A percentile compares a stretch with the other conserved stretches of the same genome.
Evolutionary conservation across 2,113 vertebrate genomes (phyloP).

Genomic region (Otocyon megalotis): DNA sequence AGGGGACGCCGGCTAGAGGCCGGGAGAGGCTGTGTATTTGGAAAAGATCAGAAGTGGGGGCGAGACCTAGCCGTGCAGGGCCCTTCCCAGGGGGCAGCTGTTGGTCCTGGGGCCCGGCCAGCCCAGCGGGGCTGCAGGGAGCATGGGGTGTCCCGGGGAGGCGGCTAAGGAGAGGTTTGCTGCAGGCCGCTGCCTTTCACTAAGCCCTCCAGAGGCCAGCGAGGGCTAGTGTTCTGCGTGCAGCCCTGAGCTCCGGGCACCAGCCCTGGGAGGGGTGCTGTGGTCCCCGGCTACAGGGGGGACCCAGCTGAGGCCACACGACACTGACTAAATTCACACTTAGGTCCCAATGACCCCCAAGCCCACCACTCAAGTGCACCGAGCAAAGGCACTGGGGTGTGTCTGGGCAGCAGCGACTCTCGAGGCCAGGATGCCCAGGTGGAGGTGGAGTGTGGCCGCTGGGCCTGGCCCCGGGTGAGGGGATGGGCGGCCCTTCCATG

Average conservation of each 20-base stretch:
- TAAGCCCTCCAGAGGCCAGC: accelerated
- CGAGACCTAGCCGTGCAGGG: neutral
- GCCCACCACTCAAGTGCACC: neutral
- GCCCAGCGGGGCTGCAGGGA: accelerated
- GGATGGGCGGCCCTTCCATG: neutral
- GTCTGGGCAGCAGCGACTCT: neutral
- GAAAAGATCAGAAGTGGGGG: neutral
- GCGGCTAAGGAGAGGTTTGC: accelerated
- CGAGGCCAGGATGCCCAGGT: neutral
- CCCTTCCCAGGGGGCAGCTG: accelerated
- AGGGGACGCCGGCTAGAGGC: neutral
- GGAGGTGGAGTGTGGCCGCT: neutral
- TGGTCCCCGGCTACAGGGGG: accelerated
- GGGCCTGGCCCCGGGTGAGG: accelerated
- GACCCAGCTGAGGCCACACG: accelerated
- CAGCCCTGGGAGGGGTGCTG: accelerated
- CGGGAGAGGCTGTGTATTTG: neutral
- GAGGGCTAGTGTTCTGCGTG: accelerated
- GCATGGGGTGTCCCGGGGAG: accelerated
- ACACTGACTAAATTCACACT: neutral
- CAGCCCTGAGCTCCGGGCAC: too few species aligned
- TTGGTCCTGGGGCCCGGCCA: accelerated
- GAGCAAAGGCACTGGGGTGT: neutral
- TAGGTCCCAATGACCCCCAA: accelerated
- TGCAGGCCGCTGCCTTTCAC: accelerated